Conservation (phyloP, 2,113 vertebrate species). For the Pitta sordida region DNA sequence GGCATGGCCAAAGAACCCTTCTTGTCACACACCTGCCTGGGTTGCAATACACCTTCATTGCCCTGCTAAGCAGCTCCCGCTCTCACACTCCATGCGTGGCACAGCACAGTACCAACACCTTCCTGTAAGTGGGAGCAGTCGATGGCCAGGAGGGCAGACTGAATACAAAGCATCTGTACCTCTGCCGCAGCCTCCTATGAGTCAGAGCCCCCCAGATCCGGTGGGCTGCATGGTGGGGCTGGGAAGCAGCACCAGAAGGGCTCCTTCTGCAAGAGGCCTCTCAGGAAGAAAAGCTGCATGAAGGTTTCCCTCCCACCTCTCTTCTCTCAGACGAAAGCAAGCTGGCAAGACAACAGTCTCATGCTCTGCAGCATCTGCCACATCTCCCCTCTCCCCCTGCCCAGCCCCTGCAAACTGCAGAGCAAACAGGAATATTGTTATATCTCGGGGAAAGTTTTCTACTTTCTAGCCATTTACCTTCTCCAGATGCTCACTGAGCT, state of each 20-base stretch:
- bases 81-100: not conserved
- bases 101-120: rapidly evolving
- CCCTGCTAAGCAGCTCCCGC: not conserved
- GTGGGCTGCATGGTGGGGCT: not conserved
- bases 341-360: not conserved
- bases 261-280: not conserved
- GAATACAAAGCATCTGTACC: not conserved
- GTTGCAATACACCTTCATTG: rapidly evolving
- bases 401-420: not conserved
- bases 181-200: not conserved
- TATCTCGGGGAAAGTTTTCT: not conserved
- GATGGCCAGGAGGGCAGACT: not conserved
- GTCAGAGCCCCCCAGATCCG: not conserved
- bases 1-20: not conserved
- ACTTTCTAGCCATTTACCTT: not conserved
- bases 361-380: slow-evolving; percentile 1
- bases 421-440: not conserved
- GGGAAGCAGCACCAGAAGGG: not conserved
- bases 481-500: not conserved
- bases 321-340: not conserved
- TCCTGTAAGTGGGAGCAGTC: not conserved
- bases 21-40: not conserved
- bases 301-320: not conserved
- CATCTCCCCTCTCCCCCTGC: not conserved
- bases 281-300: not conserved